A percentile compares a stretch with the other conserved stretches of the same genome.
These are phyloP conservation scores for Ptychobarbus kaznakovi DNA, from an alignment of 2,797 vertebrate genomes.

Conservation along the genomic window DNA sequence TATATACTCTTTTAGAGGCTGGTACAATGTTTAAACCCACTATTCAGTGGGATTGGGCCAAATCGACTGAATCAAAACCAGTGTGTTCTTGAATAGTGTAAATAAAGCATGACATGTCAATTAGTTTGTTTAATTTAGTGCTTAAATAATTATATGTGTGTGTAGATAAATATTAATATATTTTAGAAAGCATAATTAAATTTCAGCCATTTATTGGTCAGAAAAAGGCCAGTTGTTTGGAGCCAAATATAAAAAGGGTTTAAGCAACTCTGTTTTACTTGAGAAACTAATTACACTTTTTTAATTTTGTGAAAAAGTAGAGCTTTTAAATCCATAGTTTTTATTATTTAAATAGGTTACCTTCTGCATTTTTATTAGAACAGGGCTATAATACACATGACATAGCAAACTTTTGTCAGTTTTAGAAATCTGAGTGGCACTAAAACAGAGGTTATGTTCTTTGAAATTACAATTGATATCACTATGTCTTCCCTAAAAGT, in stretches of 20 bases:
- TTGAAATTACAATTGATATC: too few relatives aligned
- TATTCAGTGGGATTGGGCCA: background rate
- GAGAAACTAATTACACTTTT: background rate
- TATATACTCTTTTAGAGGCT: slow-evolving; percentile 9
- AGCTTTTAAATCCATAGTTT: background rate
- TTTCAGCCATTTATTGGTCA: background rate
- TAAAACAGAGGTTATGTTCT: too few relatives aligned
- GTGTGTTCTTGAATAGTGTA: background rate
- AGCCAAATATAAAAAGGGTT: background rate
- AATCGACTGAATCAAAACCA: background rate
- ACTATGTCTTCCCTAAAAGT: too few relatives aligned
- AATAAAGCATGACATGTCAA: background rate
- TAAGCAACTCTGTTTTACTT: background rate
- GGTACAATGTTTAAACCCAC: background rate
- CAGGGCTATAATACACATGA: background rate
- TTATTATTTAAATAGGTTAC: background rate
- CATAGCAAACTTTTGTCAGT: too few relatives aligned
- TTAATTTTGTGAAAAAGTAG: background rate
- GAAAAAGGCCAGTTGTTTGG: background rate
- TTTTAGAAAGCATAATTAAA: background rate
- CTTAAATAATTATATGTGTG: background rate
- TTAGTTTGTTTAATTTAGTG: background rate
- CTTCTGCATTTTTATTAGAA: background rate
- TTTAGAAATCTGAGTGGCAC: too few relatives aligned
- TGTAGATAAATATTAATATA: slow-evolving; percentile 31